Conservation (phyloP, 2,888 invertebrate genomes). For the Kryphioiulus occultus region DNA sequence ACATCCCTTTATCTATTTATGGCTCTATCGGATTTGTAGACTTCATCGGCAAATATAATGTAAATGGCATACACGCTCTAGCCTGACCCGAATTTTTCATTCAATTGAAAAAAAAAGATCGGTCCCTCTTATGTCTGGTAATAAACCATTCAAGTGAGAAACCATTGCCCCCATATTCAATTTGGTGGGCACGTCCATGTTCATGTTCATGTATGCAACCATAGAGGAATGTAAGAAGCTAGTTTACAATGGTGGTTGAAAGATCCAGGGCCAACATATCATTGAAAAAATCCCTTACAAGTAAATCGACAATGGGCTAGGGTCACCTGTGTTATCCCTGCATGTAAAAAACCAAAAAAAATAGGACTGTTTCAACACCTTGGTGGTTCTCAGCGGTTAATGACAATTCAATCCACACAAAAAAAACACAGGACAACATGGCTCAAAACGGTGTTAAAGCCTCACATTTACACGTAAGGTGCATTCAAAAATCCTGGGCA, state of each 20-base stretch:
- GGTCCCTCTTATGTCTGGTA: conserved; percentile 36
- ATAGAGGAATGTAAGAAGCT: not conserved
- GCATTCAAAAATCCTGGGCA: not conserved
- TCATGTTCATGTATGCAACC: too few species aligned
- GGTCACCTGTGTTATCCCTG: conserved; percentile 21
- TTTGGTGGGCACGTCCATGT: not conserved
- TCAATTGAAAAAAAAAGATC: not conserved
- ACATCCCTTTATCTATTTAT: conserved; percentile 36
- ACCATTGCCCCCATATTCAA: conserved; percentile 27
- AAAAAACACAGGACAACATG: not conserved
- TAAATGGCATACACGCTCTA: conserved; percentile 36
- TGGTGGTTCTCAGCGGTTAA: not conserved
- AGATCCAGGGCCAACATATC: conserved; percentile 5
- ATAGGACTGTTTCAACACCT: conserved; percentile 20
- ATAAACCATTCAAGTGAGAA: conserved; percentile 31
- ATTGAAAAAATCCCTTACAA: not conserved
- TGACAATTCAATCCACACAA: not conserved
- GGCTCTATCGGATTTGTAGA: conserved; percentile 24
- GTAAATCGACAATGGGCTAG: not conserved
- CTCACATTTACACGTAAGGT: not conserved
- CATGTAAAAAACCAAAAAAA: not conserved
- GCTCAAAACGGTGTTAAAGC: not conserved
- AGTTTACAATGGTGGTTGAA: not conserved
- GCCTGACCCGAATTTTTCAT: conserved; percentile 32
- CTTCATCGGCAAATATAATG: conserved; percentile 34